Evolutionary conservation across 1,140 invertebrate genomes (phyloP).

Genomic region (Sinonovacula constricta): DNA sequence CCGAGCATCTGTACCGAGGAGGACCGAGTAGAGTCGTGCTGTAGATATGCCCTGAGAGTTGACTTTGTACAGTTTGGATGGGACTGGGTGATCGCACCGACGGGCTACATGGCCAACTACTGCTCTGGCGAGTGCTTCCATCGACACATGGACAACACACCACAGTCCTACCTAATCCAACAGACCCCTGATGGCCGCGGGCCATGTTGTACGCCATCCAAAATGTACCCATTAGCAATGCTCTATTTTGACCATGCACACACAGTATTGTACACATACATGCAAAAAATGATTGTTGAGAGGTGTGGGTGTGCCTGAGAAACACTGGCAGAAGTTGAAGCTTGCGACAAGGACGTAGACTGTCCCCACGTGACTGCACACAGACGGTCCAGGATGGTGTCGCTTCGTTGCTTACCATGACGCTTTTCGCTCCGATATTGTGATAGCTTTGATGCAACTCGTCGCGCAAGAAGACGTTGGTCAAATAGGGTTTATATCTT

Average conservation of each 20-base stretch:
- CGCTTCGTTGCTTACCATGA: background rate
- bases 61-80: constrained; percentile 93
- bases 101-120: constrained; percentile 68
- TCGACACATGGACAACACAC: constrained; percentile 83
- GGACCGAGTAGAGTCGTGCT: constrained; percentile 82
- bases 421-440: background rate
- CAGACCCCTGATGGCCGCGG: constrained; percentile 86
- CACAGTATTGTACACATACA: constrained; percentile 94
- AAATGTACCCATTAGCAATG: constrained; percentile 94
- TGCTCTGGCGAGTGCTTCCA: constrained; percentile 67
- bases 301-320: constrained; percentile 93
- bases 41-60: constrained; percentile 94
- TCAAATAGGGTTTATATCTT: no score
- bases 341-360: no score
- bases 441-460: no score
- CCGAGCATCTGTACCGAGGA: constrained; percentile 56
- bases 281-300: constrained; percentile 97
- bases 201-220: constrained; percentile 95
- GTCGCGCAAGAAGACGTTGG: no score
- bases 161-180: constrained; percentile 91
- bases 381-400: background rate
- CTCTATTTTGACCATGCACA: constrained; percentile 95
- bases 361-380: no score
- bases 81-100: constrained; percentile 95
- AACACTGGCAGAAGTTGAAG: background rate